Evolutionary conservation across 2,888 invertebrate genomes (phyloP), one percentile per base, ranked within the genome.

Genomic region (Achlya flavicornis): DNA sequence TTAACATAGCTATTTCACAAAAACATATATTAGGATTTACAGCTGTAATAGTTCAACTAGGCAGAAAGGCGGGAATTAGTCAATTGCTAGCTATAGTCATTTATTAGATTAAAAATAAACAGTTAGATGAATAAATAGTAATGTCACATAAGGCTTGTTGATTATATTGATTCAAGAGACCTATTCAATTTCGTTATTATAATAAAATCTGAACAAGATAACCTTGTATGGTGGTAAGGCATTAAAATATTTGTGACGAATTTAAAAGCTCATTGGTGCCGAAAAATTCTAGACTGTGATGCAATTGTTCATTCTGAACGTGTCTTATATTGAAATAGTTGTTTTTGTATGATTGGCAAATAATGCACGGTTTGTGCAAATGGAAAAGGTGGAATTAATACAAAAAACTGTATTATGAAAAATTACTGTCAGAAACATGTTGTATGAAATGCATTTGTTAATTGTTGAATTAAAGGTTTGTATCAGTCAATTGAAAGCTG

Each of bases 311-410:
- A 92, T 91, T 88, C 87, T 83, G 92, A 88, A 92, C 91, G 93
- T 93, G 93, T 93, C 93, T 93, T 93, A 93, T 93, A 93, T 93
- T 93, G 90, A 91, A 93, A 92, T 93, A 93, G 93, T 89, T 90
- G 88, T 88, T 92, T 84, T 92, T 92, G 88, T 92, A 92, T 90
- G 85, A 91, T 91, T 92, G 92, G 91, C 92, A 84, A 83, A 75
- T 43, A 43, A 67, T 74, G 86, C 86, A 88, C 87, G 75, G 67
- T 74, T 78, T 78, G 88, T 89, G 88, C 85, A 78, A 75, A 72
- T 58, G 63, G 62, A 63, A 65, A 62, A 35, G 67, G 63, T 38
- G n/a, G 72, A 76, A 81, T 78, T 75, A 81, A 71, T 72, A 69
- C 72, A 77, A 79, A 78, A 80, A 81, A 84, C 77, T 80, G 77